Base-by-base conservation (phyloP, 2,113 vertebrate genomes). In the Pampusana beccarii region DNA sequence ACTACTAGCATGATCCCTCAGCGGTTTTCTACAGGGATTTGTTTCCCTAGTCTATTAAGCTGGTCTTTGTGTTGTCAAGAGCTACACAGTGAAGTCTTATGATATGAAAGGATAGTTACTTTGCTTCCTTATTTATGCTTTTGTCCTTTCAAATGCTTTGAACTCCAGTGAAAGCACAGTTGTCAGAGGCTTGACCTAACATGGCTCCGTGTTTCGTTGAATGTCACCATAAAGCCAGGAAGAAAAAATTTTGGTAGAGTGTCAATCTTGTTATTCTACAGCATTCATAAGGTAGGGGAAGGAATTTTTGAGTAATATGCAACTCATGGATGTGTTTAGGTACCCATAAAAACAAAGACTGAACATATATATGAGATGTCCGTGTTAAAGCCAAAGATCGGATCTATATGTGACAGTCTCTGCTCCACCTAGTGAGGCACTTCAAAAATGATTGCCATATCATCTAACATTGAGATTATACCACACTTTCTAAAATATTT, bases 141-240 rank as follows among this genome's bases (percentile, higher is more conserved):
- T 70, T 83, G 66, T 91, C 81, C 46, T 80, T 82, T 86, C 53
- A 80, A 66, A 64, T 40, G 90, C 91, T 97, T 94, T 83, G 95
- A 95, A 90, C 92, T 88, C 50, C 92, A 96, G 86, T 97, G 94
- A 97, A 96, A 96, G 18, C 69, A 80, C 24, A 6, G 15, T 88
- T 91, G 90, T 97, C 73, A 94, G 88, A 80, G 29, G 71, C 93
- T 90, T 89, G 87, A 93, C 75, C 73, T 75, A 70, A 91, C 58
- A n/a, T 33, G 90, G 29, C 70, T 83, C 95, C 5, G 18, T 80
- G 88, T 86, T 88, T 79, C 89, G 34, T 21, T 90, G 65, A 69
- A 69, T 62, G 74, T 72, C 81, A 82, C 60, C 40, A 42, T 48
- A 91, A 94, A 80, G 44, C 46, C 67, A 62, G 34, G 33, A 77